Percentiles rank a stretch among this genome's conserved stretches.
These are phyloP conservation scores for Caenorhabditis drosophilae DNA, from an alignment of 2,888 invertebrate genomes.

Conservation along the genomic window DNA sequence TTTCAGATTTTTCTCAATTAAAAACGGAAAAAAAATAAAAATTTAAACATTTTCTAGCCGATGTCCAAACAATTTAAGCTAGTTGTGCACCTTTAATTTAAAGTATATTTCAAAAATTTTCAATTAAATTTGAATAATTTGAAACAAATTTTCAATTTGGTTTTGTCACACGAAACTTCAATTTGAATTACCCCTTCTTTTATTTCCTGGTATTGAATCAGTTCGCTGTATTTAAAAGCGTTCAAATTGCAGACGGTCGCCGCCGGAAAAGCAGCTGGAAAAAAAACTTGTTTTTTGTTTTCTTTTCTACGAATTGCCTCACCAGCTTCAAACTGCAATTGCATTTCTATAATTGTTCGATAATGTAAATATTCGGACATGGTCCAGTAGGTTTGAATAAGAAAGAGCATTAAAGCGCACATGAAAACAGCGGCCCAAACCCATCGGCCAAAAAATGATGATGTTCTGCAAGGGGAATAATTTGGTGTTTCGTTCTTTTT, in stretches of 20 bases:
- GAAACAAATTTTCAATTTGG: too few species aligned
- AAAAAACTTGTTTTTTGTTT: not conserved
- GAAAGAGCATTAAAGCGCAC: conserved; percentile 64
- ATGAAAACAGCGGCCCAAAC: conserved; percentile 52
- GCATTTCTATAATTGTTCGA: conserved; percentile 69
- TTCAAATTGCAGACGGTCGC: conserved; percentile 56
- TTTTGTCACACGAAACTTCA: too few species aligned
- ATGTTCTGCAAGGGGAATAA: conserved; percentile 45
- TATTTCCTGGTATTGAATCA: conserved; percentile 63
- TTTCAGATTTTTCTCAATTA: not conserved
- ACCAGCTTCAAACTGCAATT: conserved; percentile 68
- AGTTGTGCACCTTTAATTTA: too few species aligned
- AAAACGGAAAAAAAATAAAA: not conserved
- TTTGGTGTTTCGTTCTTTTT: not conserved
- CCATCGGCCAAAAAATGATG: conserved; percentile 62
- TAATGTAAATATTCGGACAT: conserved; percentile 67
- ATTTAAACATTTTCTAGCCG: too few species aligned
- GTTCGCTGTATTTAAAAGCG: conserved; percentile 57
- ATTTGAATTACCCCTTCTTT: conserved; percentile 60
- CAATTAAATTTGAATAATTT: too few species aligned
- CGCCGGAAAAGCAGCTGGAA: conserved; percentile 37
- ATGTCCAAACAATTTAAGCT: too few species aligned
- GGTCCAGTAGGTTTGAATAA: conserved; percentile 67
- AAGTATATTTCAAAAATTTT: too few species aligned
- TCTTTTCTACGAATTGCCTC: not conserved